Percentiles rank a stretch among this genome's conserved stretches.
These are phyloP conservation scores for Perizoma affinitatum DNA, from an alignment of 2,888 invertebrate species.

Conservation along the genomic window DNA sequence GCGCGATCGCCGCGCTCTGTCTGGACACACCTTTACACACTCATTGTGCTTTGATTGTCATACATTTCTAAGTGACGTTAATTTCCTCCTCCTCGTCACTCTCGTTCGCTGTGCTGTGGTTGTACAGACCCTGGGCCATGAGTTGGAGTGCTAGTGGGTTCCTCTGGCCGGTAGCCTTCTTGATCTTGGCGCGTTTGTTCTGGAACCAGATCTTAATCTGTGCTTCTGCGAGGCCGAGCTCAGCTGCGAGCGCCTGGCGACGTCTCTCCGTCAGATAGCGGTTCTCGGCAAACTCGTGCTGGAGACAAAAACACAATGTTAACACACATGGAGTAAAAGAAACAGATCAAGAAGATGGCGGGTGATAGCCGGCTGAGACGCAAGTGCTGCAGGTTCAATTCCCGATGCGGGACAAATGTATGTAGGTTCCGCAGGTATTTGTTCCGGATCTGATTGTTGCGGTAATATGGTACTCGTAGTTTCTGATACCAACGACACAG, in stretches of 20 bases:
- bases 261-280: slow-evolving; percentile 96
- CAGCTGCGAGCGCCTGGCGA: slow-evolving; percentile 94
- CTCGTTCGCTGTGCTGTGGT: slow-evolving; percentile 90
- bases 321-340: too few relatives aligned
- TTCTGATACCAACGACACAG: too few relatives aligned
- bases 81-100: slow-evolving; percentile 91
- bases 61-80: slow-evolving; percentile 53
- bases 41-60: too few relatives aligned
- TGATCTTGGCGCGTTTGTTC: slow-evolving; percentile 98
- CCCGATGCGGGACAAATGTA: too few relatives aligned
- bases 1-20: too few relatives aligned
- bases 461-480: too few relatives aligned
- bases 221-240: slow-evolving; percentile 96
- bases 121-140: slow-evolving; percentile 96
- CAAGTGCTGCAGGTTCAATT: too few relatives aligned
- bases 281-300: slow-evolving; percentile 96
- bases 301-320: slow-evolving; percentile 22
- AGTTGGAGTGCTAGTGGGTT: slow-evolving; percentile 94
- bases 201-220: slow-evolving; percentile 99
- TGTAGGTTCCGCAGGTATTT: too few relatives aligned
- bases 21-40: too few relatives aligned
- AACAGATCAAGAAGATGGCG: too few relatives aligned
- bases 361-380: too few relatives aligned
- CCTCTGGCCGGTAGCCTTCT: slow-evolving; percentile 93
- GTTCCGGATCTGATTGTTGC: too few relatives aligned